Evolutionary conservation across 2,888 invertebrate species (phyloP), one percentile per base, ranked within the genome.

Genomic region (Troglohyphantes excavatus): DNA sequence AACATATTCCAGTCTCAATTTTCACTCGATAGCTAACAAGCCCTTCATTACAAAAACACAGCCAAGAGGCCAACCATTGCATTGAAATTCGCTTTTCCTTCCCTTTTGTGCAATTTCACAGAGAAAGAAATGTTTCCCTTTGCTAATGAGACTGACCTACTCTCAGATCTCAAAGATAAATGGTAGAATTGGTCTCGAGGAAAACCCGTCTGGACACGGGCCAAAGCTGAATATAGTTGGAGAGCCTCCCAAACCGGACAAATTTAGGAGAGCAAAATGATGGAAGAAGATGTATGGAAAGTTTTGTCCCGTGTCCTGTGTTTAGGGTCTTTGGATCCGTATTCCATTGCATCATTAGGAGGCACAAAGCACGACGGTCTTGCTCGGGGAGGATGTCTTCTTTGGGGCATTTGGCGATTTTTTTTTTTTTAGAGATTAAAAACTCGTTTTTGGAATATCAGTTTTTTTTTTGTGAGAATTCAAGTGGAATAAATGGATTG

Each of bases 81-180:
- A 13, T 13, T 53, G n/a, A 53, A 33, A 33, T 65, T 19, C 27
- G 11, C 23, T 27, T 72, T 72, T 72, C 39, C n/a, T 33, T n/a
- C 46, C 53, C 43, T 65, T 33, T 68, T 68, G 39, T 68, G 33
- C 26, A 81, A 39, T 53, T 46, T 68, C 53, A 26, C 68, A 67
- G 53, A 33, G 46, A 27, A 61, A 43, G 68, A 81, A 81, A 68
- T 68, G 61, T 53, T 29, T 81, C 33, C 68, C 43, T 29, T 23
- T 53, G 26, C 26, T 81, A 81, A 81, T 81, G 79, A 81, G 67
- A 67, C 67, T 67, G 67, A 81, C 68, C 79, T 81, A 81, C 79
- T 81, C 78, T 65, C 39, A 39, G 61, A 43, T 76, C 21, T 39
- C n/a, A 26, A 68, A 81, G 79, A 81, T 67, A 81, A 81, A 81